A percentile compares a stretch with the other conserved stretches of the same genome.
Conservation (phyloP, 2,113 vertebrate species). For the Salvelinus alpinus region DNA sequence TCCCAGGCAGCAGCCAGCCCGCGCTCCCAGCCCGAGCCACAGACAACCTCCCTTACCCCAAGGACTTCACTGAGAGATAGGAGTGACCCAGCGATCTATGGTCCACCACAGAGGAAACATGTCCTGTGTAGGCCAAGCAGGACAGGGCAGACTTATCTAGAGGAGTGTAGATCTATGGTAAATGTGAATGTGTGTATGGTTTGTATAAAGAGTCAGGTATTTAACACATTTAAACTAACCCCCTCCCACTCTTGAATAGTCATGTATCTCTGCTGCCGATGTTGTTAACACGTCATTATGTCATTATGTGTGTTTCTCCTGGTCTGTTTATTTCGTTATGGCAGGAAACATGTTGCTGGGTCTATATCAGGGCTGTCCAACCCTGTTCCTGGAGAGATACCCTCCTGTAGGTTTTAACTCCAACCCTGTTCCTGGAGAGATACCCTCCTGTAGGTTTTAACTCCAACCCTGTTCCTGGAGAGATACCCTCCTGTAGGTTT, state of each 20-base stretch:
- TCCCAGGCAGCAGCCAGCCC: constrained; percentile 58
- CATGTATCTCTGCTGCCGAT: background rate
- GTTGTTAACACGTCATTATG: constrained; percentile 19
- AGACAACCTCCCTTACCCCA: constrained; percentile 57
- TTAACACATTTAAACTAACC: constrained; percentile 49
- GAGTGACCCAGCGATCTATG: constrained; percentile 7
- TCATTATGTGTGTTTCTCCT: constrained; percentile 37
- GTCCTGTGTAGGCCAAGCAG: background rate
- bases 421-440: too few relatives aligned
- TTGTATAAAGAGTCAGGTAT: constrained; percentile 67
- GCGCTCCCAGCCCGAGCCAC: constrained; percentile 56
- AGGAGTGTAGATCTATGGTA: constrained; percentile 64
- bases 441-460: too few relatives aligned
- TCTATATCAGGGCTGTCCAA: constrained; percentile 39
- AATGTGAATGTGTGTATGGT: constrained; percentile 48
- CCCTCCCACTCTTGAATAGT: constrained; percentile 34
- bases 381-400: background rate
- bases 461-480: too few relatives aligned
- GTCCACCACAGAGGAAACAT: too few relatives aligned
- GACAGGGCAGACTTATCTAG: constrained; percentile 55
- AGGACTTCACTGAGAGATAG: constrained; percentile 84
- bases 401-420: too few relatives aligned
- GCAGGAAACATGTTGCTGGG: constrained; percentile 53
- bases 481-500: too few relatives aligned
- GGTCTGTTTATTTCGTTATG: constrained; percentile 50